Evolutionary conservation across 1,140 invertebrate species (phyloP).

Genomic region (Lepidurus apus): DNA sequence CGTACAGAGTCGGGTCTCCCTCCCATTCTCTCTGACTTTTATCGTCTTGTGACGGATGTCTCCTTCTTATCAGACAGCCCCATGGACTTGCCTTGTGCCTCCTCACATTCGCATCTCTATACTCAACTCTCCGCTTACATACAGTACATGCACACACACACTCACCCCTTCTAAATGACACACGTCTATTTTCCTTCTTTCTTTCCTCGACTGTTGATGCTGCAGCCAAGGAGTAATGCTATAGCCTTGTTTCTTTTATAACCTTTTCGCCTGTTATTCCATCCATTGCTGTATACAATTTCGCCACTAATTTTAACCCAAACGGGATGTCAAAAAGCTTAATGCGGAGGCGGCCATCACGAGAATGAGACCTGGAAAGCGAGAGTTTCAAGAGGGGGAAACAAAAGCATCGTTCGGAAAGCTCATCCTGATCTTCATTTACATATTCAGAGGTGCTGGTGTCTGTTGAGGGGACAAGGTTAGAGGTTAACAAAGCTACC

Average conservation of each 20-base stretch:
- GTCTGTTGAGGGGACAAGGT: slow-evolving; percentile 7
- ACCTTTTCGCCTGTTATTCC: background rate
- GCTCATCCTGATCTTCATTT: background rate
- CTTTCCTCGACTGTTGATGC: no score
- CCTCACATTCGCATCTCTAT: background rate
- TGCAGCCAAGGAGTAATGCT: no score
- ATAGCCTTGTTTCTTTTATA: no score
- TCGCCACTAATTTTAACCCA: background rate
- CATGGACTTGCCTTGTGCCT: slow-evolving; percentile 6
- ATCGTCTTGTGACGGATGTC: slow-evolving; percentile 21
- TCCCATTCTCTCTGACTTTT: slow-evolving; percentile 21
- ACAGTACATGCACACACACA: no score
- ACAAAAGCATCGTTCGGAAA: background rate
- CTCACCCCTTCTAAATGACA: no score
- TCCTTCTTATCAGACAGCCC: slow-evolving; percentile 18
- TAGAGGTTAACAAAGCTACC: slow-evolving; percentile 21
- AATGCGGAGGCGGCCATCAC: background rate
- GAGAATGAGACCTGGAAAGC: background rate
- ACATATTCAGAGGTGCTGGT: background rate
- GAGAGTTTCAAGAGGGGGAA: background rate
- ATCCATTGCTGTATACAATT: background rate
- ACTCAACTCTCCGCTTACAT: no score
- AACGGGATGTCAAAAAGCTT: background rate
- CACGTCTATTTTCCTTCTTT: no score
- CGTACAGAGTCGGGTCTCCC: slow-evolving; percentile 20